Conservation (phyloP, 2,888 invertebrate species). For the Chymomyza procnemis region DNA sequence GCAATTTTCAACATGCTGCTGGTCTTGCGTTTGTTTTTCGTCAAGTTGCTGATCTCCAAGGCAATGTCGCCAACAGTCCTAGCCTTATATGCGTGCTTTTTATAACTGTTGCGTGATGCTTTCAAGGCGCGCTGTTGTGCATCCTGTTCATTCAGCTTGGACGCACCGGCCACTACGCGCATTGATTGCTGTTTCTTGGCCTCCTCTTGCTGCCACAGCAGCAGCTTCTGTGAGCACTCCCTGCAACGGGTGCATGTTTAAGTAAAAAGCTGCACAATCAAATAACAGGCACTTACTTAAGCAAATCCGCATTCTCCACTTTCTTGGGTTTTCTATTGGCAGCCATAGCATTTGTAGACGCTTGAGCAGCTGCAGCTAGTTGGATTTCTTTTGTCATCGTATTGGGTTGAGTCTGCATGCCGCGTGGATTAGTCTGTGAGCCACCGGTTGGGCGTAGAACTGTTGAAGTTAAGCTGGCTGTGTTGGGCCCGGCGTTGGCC, state of each 20-base stretch:
- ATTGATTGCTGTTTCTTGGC: conserved; percentile 26
- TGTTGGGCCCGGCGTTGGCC: conserved; percentile 78
- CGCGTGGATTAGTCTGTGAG: conserved; percentile 78
- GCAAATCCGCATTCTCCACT: conserved; percentile 55
- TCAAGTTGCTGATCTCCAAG: neutral
- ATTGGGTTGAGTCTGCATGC: conserved; percentile 4
- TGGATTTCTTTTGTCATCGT: neutral
- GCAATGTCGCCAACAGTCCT: neutral
- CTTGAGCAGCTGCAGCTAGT: conserved; percentile 1
- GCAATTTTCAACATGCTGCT: conserved; percentile 67
- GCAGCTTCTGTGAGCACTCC: conserved; percentile 84
- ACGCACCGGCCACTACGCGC: conserved; percentile 34
- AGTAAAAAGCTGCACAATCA: neutral
- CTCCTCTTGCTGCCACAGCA: conserved; percentile 75
- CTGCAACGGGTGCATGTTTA: conserved; percentile 75
- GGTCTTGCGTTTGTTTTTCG: conserved; percentile 52
- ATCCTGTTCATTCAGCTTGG: conserved; percentile 43
- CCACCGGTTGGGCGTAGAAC: conserved; percentile 17
- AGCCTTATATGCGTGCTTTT: neutral
- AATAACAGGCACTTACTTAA: conserved; percentile 44
- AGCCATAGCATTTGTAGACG: conserved; percentile 37
- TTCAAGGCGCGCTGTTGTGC: conserved; percentile 17
- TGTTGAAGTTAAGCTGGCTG: conserved; percentile 20
- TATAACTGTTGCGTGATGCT: neutral
- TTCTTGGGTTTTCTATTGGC: conserved; percentile 45